Evolutionary conservation across 2,113 vertebrate species (phyloP).

Genomic region (Leptodactylus fuscus): DNA sequence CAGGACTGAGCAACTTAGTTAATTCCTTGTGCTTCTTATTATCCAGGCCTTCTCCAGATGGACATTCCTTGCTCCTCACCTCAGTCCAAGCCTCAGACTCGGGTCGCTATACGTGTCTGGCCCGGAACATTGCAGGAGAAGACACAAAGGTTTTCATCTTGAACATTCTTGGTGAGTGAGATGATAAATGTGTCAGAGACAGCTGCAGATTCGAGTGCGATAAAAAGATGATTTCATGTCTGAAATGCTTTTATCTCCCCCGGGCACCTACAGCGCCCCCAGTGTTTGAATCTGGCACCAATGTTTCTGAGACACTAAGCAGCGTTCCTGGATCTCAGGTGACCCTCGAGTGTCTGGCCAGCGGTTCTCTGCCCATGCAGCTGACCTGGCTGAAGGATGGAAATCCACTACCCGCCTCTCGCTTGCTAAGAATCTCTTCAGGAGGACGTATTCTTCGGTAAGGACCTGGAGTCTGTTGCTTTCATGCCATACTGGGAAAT

Average conservation of each 20-base stretch:
- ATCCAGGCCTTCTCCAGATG: constrained; percentile 75
- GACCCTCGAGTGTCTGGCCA: constrained; percentile 80
- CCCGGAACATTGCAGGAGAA: constrained; percentile 78
- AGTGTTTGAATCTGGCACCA: constrained; percentile 69
- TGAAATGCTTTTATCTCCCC: not conserved
- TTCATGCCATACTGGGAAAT: too few species aligned
- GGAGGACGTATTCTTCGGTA: constrained; percentile 83
- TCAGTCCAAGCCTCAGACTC: constrained; percentile 76
- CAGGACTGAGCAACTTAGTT: not conserved
- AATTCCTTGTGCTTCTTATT: fast-evolving
- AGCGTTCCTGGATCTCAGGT: constrained; percentile 69
- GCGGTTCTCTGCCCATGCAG: constrained; percentile 78
- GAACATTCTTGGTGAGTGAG: constrained; percentile 79
- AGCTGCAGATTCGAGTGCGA: too few species aligned
- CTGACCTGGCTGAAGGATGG: constrained; percentile 89
- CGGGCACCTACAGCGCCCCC: constrained; percentile 77
- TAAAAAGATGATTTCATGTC: too few species aligned
- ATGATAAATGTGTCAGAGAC: too few species aligned
- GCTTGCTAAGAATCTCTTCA: constrained; percentile 76
- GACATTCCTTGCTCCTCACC: constrained; percentile 79
- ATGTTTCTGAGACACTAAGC: constrained; percentile 58
- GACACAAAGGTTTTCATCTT: constrained; percentile 81
- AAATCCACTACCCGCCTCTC: constrained; percentile 80
- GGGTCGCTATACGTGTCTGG: constrained; percentile 86
- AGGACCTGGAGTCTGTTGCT: not conserved